Evolutionary conservation across 2,797 vertebrate genomes (phyloP), one percentile per base, ranked within the genome.

Genomic region (Clarias platycephalus): DNA sequence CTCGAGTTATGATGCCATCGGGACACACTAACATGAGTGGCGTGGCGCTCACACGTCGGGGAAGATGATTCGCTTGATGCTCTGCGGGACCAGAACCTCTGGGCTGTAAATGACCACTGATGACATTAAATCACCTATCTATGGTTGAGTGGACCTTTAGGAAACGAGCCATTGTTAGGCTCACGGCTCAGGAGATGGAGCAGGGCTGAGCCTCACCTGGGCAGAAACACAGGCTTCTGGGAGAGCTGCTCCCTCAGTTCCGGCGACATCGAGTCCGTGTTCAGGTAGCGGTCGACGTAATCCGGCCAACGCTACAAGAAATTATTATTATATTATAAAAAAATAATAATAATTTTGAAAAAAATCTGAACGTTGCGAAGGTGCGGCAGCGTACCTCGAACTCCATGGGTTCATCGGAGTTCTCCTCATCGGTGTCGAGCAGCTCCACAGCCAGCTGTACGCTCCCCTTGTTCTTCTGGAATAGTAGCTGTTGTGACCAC

Each of bases 201-300:
- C 90, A 92, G 90, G 91, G 93, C 92, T 91, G 92, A 88, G 89
- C 91, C 97, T 97, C 93, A 98, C 98, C 98, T 97, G 60, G 98
- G 98, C 85, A 99, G 96, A 94, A 99, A 99, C 86, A 99, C 97
- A 0, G 98, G 98, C 93, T 99, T 99, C 95, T 99, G 97, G 90
- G 98, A 96, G 88, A 99, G 94, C 91, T 99, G 98, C 89, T 99
- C 98, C 60, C 98, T 96, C 84, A 99, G 96, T 91, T 99, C 97
- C 3, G 97, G 96, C 88, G 98, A 99, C 67, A 97, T 96, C 83
- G 98, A 97, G 90, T 99, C 98, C 0, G 97, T 97, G 93, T 97
- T 98, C 93, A 99, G 95, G 88, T 99, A 99, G 80, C 98, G 95
- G 89, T 97, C 97, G 88, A 99, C 96, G 0, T 99, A 99, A 94